phyloP scores from a whole-genome alignment of 2,888 invertebrate species.

The Tiliacea citrago region DNA sequence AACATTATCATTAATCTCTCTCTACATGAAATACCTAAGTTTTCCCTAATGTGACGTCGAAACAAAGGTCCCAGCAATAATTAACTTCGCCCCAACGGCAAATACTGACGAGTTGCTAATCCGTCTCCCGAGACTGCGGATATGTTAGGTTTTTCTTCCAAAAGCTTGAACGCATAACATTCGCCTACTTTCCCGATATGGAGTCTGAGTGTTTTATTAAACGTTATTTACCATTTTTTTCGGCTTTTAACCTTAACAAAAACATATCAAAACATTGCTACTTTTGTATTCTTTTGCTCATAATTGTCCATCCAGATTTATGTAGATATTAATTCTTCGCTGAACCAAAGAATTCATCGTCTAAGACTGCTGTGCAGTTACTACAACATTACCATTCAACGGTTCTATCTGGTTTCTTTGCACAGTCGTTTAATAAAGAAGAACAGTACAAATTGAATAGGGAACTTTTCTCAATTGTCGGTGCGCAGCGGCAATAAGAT shows the following conservation, averaged over 20 bases:
- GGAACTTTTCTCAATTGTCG: slow-evolving; percentile 66
- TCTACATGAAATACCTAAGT: background rate
- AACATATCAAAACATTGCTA: background rate
- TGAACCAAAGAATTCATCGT: slow-evolving; percentile 4
- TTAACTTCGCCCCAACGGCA: slow-evolving; percentile 10
- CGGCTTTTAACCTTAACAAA: background rate
- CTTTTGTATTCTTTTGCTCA: background rate
- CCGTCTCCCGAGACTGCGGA: slow-evolving; percentile 44
- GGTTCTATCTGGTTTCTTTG: slow-evolving; percentile 49
- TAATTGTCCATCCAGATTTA: slow-evolving; percentile 9
- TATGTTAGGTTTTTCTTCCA: slow-evolving; percentile 36
- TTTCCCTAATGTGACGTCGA: background rate
- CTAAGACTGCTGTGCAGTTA: slow-evolving; percentile 30
- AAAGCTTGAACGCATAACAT: slow-evolving; percentile 24
- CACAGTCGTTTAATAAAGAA: slow-evolving; percentile 62
- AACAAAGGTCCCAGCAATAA: slow-evolving; percentile 39
- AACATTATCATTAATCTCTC: slow-evolving; percentile 2
- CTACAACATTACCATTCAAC: slow-evolving; percentile 51
- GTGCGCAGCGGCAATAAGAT: slow-evolving; percentile 69
- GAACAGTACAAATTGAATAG: slow-evolving; percentile 67
- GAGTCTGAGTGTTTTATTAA: slow-evolving; percentile 18
- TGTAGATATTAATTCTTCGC: slow-evolving; percentile 6
- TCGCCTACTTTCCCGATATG: slow-evolving; percentile 14
- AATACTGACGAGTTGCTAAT: slow-evolving; percentile 45
- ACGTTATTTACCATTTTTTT: slow-evolving; percentile 21